Conservation (phyloP, 2,797 vertebrate genomes). For the Sarcoramphus papa region DNA sequence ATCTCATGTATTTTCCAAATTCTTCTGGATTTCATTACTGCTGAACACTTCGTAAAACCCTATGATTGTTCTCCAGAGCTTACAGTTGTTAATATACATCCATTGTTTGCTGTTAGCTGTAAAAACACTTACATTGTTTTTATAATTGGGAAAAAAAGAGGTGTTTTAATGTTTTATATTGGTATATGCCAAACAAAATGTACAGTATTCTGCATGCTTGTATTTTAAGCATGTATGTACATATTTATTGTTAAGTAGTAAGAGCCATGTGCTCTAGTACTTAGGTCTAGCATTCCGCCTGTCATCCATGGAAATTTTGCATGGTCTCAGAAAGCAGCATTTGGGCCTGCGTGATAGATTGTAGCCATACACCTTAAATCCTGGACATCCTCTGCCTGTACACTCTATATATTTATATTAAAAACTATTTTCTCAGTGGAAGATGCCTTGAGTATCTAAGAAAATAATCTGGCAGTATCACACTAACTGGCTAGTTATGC, state of each 20-base stretch:
- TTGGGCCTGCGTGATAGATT: neutral
- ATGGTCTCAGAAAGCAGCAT: neutral
- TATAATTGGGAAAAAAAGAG: neutral
- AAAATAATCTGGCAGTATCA: neutral
- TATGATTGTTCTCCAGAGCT: neutral
- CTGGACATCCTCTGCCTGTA: neutral
- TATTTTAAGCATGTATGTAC: neutral
- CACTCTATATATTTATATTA: neutral
- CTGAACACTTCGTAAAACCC: neutral
- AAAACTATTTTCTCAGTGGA: neutral
- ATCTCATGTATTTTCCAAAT: neutral
- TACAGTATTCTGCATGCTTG: neutral
- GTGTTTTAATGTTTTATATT: neutral
- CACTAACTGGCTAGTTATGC: neutral
- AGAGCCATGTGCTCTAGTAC: neutral
- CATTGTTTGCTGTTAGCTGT: neutral
- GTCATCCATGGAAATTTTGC: neutral
- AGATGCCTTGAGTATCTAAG: neutral
- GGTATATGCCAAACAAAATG: neutral
- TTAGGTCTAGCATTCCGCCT: rapidly evolving
- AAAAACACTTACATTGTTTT: neutral
- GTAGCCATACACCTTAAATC: neutral
- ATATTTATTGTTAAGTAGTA: neutral
- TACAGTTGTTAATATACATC: neutral
- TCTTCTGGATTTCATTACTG: conserved; percentile 8